phyloP scores from a whole-genome alignment of 2,797 vertebrate species.

The Labeo calbasu region DNA sequence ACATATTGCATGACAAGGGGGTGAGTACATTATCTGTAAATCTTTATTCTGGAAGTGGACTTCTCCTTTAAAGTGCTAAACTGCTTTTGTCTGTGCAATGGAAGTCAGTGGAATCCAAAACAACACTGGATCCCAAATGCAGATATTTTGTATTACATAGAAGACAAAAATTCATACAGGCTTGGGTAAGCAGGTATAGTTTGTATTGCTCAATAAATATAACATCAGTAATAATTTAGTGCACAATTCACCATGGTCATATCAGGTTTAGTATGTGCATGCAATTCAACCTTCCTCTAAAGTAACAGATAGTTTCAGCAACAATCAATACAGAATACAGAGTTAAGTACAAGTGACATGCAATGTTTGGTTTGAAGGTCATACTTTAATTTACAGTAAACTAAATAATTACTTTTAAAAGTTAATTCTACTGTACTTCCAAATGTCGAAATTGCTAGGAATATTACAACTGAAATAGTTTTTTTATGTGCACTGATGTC shows the following conservation, averaged over 20 bases:
- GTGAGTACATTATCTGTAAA: too few species aligned
- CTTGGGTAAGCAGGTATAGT: neutral
- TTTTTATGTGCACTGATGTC: neutral
- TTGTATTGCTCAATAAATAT: constrained; percentile 1
- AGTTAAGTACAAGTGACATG: neutral
- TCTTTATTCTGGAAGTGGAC: too few species aligned
- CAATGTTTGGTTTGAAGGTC: neutral
- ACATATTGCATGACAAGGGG: too few species aligned
- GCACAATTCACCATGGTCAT: neutral
- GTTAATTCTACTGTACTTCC: neutral
- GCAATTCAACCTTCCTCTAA: neutral
- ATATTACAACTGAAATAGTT: neutral
- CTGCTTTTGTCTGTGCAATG: neutral
- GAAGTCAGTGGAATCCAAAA: neutral
- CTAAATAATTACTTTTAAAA: neutral
- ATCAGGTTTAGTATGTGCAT: neutral
- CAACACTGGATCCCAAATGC: neutral
- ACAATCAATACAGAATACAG: constrained; percentile 3
- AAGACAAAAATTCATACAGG: neutral
- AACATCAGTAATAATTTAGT: neutral
- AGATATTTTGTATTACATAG: neutral
- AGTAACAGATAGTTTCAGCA: neutral
- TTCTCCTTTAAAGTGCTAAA: neutral
- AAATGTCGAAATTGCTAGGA: neutral
- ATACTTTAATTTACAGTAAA: neutral